Evolutionary conservation across 2,888 invertebrate species (phyloP), one percentile per base, ranked within the genome.

Genomic region (Caenorhabditis sp.): DNA sequence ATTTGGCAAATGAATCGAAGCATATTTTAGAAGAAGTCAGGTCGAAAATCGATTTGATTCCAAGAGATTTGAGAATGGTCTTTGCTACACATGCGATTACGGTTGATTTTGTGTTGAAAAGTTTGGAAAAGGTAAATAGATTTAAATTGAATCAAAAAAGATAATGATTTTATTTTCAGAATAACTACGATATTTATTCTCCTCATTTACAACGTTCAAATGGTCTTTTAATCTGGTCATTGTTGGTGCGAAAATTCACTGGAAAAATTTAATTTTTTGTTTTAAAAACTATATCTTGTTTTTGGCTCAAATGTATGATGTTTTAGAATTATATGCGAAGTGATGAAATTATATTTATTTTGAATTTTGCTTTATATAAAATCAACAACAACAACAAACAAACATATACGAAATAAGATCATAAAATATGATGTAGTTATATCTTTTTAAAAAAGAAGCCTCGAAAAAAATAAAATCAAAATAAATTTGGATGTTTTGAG

Each of bases 91-190:
- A 67, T 25, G 84, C 79, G 17, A 63, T 80, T 36, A 73, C 74
- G 17, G 74, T 80, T n/a, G 85, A 87, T 43, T 71, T 82, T 67
- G 64, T 83, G 23, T 53, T 84, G 4, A 58, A 65, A 20, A 68
- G 69, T 4, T 26, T 81, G 14, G 62, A 76, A 49, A 80, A 78
- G 65, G 31, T 31, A 31, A 31, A 31, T n/a, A n/a, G n/a, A n/a
- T n/a, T n/a, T n/a, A n/a, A n/a, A n/a, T n/a, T 70, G 63, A 17
- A 8, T 50, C 4, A 14, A 14, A 50, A 50, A 50, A 50, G 3
- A 50, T 14, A 50, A 50, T n/a, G 4, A 50, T 14, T 38, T 38
- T 12, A 38, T 17, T 64, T 76, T 53, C 63, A 76, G 68, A 68
- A 56, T 10, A 60, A 78, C 1, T 78, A 64, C 57, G 80, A 82